Percentiles rank a stretch among this genome's conserved stretches.
Conservation (phyloP, 2,113 vertebrate species). For the Rhabdomys dilectus region DNA sequence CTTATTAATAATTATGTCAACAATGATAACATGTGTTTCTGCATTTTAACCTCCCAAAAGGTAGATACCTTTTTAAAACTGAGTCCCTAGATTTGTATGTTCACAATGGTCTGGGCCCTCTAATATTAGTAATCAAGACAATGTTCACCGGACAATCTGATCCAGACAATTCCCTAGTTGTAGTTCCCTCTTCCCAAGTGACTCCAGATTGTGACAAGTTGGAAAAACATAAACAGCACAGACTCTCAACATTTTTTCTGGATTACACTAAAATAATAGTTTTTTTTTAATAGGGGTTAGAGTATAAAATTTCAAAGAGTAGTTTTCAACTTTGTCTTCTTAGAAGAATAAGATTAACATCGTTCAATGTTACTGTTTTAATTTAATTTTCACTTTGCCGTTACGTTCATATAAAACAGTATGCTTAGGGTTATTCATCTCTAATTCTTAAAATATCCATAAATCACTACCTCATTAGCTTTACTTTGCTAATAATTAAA, state of each 20-base stretch:
- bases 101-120: neutral
- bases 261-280: neutral
- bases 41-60: neutral
- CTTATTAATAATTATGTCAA: neutral
- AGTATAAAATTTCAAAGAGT: neutral
- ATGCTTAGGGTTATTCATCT: neutral
- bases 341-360: neutral
- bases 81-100: neutral
- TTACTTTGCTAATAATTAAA: neutral
- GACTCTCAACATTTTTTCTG: neutral
- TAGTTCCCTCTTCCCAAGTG: neutral
- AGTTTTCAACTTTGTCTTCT: neutral
- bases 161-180: neutral
- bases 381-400: neutral
- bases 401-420: neutral
- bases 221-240: neutral
- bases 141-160: neutral
- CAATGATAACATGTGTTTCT: neutral
- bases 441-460: neutral
- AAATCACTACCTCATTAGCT: slow-evolving; percentile 7
- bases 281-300: neutral
- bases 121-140: neutral
- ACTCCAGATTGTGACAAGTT: neutral
- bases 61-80: neutral
- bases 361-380: neutral